Conservation (phyloP, 2,888 invertebrate genomes). For the Athripsodes cinereus region DNA sequence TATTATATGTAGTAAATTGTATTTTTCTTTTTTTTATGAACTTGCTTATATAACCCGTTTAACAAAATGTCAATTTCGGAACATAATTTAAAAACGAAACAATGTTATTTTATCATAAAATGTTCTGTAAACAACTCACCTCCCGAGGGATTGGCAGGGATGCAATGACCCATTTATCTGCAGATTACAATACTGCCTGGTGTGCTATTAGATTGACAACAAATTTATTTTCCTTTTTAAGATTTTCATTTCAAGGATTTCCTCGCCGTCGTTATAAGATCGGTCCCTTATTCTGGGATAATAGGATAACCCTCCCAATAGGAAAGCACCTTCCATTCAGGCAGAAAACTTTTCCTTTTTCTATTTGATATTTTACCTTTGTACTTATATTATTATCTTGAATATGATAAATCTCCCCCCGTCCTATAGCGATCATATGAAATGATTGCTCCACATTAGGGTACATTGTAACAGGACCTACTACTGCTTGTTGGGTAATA, state of each 20-base stretch:
- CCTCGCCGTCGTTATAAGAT: background rate
- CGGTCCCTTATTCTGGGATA: conserved; percentile 1
- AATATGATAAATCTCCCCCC: conserved; percentile 14
- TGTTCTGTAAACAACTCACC: too few relatives aligned
- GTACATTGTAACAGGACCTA: conserved; percentile 7
- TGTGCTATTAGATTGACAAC: background rate
- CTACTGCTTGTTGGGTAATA: background rate
- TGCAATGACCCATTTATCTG: conserved; percentile 1
- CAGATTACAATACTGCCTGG: background rate
- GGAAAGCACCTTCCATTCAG: conserved; percentile 1
- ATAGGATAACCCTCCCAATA: conserved; percentile 6
- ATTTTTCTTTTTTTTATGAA: too few relatives aligned
- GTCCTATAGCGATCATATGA: conserved; percentile 1
- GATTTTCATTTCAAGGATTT: background rate
- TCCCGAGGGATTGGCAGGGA: background rate
- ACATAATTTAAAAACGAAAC: too few relatives aligned
- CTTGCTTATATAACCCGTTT: too few relatives aligned
- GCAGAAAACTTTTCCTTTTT: conserved; percentile 16
- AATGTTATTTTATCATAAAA: too few relatives aligned
- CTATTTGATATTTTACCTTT: conserved; percentile 13
- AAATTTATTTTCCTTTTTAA: background rate
- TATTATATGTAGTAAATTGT: too few relatives aligned
- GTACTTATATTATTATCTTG: conserved; percentile 2
- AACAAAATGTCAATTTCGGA: too few relatives aligned
- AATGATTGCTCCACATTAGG: conserved; percentile 21